Conservation (phyloP, 2,888 invertebrate genomes). For the Amphipyra tragopoginis region DNA sequence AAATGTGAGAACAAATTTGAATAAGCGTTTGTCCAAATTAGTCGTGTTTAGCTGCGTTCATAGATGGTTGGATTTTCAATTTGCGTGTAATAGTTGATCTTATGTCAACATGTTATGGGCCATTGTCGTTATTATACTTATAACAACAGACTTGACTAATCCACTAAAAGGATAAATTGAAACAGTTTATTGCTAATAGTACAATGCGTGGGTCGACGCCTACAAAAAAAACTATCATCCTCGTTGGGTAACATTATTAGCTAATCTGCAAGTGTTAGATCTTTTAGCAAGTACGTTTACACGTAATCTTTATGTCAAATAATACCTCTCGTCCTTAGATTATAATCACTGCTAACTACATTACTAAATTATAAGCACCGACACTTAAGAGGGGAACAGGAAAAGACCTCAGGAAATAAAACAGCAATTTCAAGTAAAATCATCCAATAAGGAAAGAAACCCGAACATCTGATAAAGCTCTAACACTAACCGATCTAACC, state of each 20-base stretch:
- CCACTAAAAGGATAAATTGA: neutral
- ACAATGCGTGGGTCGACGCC: neutral
- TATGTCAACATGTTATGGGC: conserved; percentile 25
- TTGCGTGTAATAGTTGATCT: conserved; percentile 25
- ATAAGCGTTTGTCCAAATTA: conserved; percentile 27
- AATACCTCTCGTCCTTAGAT: too few relatives aligned
- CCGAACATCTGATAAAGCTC: conserved; percentile 22
- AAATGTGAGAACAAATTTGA: conserved; percentile 36
- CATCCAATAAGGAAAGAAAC: conserved; percentile 33
- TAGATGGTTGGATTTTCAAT: conserved; percentile 22
- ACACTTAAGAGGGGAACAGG: neutral
- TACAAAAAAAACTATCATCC: too few relatives aligned
- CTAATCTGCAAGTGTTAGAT: too few relatives aligned
- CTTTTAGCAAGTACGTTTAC: too few relatives aligned
- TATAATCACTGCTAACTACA: too few relatives aligned
- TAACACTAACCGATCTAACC: conserved; percentile 25
- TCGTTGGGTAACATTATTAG: too few relatives aligned
- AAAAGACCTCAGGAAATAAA: conserved; percentile 8
- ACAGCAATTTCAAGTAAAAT: neutral
- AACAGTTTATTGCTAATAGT: neutral
- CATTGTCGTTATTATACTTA: conserved; percentile 2
- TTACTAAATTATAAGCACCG: neutral
- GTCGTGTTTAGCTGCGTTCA: conserved; percentile 16
- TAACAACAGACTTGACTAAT: neutral
- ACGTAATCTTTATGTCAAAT: too few relatives aligned